phyloP scores from a whole-genome alignment of 2,888 invertebrate species.

The Parnassius glacialis region DNA sequence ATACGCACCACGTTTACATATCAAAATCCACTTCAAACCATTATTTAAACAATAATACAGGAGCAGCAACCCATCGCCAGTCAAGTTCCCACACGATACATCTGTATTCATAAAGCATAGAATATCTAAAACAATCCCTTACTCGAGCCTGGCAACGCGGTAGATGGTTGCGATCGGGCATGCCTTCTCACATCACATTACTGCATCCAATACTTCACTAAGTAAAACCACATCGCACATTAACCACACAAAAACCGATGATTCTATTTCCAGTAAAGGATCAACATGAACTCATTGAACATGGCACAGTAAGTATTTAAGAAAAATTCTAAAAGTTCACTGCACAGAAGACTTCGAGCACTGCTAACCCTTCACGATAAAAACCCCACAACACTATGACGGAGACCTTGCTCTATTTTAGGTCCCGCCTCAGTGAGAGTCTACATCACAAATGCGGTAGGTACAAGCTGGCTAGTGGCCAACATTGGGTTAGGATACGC shows the following conservation, averaged over 20 bases:
- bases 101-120: neutral
- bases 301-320: too few relatives aligned
- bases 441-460: constrained; percentile 38
- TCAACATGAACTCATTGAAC: too few relatives aligned
- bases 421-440: constrained; percentile 30
- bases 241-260: constrained; percentile 15
- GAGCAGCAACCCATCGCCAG: too few relatives aligned
- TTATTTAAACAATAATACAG: too few relatives aligned
- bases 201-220: neutral
- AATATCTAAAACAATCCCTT: constrained; percentile 40
- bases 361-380: constrained; percentile 23
- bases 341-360: neutral
- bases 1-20: too few relatives aligned
- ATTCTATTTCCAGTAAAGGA: neutral
- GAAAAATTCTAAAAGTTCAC: too few relatives aligned
- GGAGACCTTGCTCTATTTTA: constrained; percentile 55
- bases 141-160: constrained; percentile 55
- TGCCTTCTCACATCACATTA: constrained; percentile 42
- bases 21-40: too few relatives aligned
- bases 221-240: neutral
- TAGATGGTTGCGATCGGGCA: constrained; percentile 69
- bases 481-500: constrained; percentile 31
- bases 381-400: constrained; percentile 27
- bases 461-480: constrained; percentile 43
- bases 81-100: too few relatives aligned